Conservation (phyloP, 53 echinoderm and acorn worm genomes). For the Actinopyga echinites region DNA sequence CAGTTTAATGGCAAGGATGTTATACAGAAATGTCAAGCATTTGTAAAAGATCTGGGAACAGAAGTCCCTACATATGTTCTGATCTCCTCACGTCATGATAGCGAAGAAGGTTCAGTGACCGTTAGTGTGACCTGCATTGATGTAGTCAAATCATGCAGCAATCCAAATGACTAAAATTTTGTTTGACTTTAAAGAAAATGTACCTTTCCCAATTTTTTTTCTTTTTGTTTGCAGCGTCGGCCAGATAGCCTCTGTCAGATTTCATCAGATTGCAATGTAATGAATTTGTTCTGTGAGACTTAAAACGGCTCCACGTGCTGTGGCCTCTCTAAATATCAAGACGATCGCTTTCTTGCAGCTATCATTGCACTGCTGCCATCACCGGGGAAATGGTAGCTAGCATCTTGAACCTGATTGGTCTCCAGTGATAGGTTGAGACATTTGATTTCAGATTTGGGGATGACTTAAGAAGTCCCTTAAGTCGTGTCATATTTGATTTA, state of each 20-base stretch:
- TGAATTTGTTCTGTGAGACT: slow-evolving; percentile 25
- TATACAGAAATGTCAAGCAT: too few species aligned
- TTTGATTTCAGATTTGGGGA: slow-evolving; percentile 37
- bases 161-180: too few species aligned
- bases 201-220: too few species aligned
- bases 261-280: neutral
- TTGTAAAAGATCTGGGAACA: too few species aligned
- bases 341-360: slow-evolving; percentile 8
- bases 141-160: too few species aligned
- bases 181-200: too few species aligned
- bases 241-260: neutral
- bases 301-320: slow-evolving; percentile 13
- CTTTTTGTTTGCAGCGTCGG: neutral
- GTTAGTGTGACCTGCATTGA: too few species aligned
- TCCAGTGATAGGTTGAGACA: slow-evolving; percentile 29
- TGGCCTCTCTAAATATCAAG: slow-evolving; percentile 18
- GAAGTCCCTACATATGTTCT: too few species aligned
- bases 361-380: slow-evolving; percentile 3
- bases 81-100: too few species aligned
- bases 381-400: slow-evolving; percentile 2
- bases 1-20: too few species aligned
- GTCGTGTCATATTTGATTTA: slow-evolving; percentile 30
- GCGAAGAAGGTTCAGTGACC: too few species aligned
- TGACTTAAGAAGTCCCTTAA: slow-evolving; percentile 36
- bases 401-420: slow-evolving; percentile 24